Evolutionary conservation across 2,888 invertebrate species (phyloP), one percentile per base, ranked within the genome.

Genomic region (Hirtodrosophila duncani): DNA sequence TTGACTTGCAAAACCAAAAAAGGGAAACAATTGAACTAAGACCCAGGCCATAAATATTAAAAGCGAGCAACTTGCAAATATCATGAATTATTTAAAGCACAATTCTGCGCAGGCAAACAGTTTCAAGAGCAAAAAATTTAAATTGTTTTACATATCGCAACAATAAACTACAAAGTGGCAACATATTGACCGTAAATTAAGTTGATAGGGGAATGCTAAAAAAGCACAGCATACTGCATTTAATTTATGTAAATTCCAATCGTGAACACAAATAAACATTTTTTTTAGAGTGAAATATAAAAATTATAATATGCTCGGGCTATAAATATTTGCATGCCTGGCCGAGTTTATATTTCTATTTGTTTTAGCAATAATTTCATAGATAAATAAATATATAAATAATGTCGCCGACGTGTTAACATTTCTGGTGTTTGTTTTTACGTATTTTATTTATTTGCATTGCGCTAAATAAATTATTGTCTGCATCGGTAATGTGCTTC

Each of bases 231-330:
- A 41, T 49, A 57, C 24, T 63, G 49, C 49, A 45, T 50, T 69
- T 74, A 74, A 78, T 74, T 61, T 74, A 72, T 72, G 71, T 51
- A 78, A 74, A 72, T 66, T 42, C 67, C 67, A 31, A 39, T 57
- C 44, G 48, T 29, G 31, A 52, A 50, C 44, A 39, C 27, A 26
- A 26, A 46, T 56, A 65, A 68, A 65, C 43, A 50, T 24, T 58
- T 53, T 68, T 31, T 30, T 11, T 5, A 10, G 11, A 11, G n/a
- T n/a, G n/a, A n/a, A n/a, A n/a, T n/a, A n/a, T n/a, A n/a, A n/a
- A n/a, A n/a, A n/a, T n/a, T n/a, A n/a, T n/a, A n/a, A n/a, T n/a
- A n/a, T n/a, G n/a, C n/a, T n/a, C n/a, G n/a, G n/a, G n/a, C n/a
- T n/a, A n/a, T n/a, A n/a, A n/a, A n/a, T n/a, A n/a, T n/a, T n/a